Evolutionary conservation across 2,888 invertebrate species (phyloP), one percentile per base, ranked within the genome.

Genomic region (Ichneumon xanthorius): DNA sequence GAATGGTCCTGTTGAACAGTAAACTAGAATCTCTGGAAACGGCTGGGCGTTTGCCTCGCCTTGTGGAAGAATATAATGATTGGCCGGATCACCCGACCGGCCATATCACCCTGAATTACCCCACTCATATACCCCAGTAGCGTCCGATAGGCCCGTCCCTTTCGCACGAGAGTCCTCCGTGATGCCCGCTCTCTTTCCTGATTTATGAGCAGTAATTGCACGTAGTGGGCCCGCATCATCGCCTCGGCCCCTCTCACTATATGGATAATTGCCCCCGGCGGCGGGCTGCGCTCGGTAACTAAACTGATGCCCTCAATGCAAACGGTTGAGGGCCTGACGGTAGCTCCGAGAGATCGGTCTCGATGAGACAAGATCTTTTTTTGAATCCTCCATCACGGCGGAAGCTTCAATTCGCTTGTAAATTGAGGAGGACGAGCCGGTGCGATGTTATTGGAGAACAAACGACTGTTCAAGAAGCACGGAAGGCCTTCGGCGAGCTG

Each of bases 161-260:
- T 53, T 61, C 67, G 26, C 72, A 40, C 79, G 65, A 79, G 68
- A 83, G 72, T 76, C 70, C 48, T 55, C 61, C 58, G 30, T 68
- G 75, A 71, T 76, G 75, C 75, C 53, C 70, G 61, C 76, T 83
- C 85, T 82, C 85, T 87, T 87, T 86, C 84, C 87, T 89, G 88
- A 89, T 90, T 90, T 90, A 89, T 87, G 89, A 89, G 87, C 86
- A 88, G 90, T 90, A 90, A 90, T 89, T 90, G 89, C 87, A 87
- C 86, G 87, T 85, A 87, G 87, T 88, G 85, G 86, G 80, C 83
- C 87, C 80, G 82, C 87, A 87, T 87, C 89, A 88, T 88, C 88
- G 89, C 87, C 87, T 80, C 82, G 75, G 81, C 58, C 50, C 76
- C 80, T 61, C 63, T 30, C 40, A 48, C 37, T 72, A 72, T 80